phyloP scores from a whole-genome alignment of 2,797 vertebrate species.

The Manis crassicaudata region DNA sequence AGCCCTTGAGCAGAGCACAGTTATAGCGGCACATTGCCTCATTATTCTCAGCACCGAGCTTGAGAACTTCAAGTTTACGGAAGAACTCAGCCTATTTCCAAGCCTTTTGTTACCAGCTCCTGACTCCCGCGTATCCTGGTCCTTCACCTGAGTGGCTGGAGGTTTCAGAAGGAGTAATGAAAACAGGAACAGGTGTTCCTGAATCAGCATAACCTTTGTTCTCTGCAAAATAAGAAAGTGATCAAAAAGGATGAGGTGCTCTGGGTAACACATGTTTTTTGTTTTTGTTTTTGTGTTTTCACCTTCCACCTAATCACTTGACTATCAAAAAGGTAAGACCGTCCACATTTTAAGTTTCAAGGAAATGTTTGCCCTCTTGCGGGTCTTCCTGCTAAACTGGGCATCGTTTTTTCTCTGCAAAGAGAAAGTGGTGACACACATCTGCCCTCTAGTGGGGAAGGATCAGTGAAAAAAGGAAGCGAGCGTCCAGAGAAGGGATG shows the following conservation, averaged over 20 bases:
- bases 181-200: not conserved
- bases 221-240: not conserved
- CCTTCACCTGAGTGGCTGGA: not conserved
- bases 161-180: not conserved
- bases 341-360: not conserved
- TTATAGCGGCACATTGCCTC: not conserved
- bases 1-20: not conserved
- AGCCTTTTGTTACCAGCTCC: not conserved
- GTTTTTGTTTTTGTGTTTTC: not conserved
- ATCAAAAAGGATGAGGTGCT: not conserved
- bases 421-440: not conserved
- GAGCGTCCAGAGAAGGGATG: not conserved
- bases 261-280: not conserved
- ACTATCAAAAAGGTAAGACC: not conserved
- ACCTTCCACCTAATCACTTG: not conserved
- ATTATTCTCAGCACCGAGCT: not conserved
- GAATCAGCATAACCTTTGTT: not conserved
- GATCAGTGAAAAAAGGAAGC: not conserved
- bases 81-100: not conserved
- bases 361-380: not conserved
- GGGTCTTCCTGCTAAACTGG: not conserved
- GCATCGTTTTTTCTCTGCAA: not conserved
- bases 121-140: not conserved
- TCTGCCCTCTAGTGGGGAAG: constrained; percentile 66
- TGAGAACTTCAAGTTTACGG: not conserved